Conservation (phyloP, 2,113 vertebrate species). For the Petroica traversi region DNA sequence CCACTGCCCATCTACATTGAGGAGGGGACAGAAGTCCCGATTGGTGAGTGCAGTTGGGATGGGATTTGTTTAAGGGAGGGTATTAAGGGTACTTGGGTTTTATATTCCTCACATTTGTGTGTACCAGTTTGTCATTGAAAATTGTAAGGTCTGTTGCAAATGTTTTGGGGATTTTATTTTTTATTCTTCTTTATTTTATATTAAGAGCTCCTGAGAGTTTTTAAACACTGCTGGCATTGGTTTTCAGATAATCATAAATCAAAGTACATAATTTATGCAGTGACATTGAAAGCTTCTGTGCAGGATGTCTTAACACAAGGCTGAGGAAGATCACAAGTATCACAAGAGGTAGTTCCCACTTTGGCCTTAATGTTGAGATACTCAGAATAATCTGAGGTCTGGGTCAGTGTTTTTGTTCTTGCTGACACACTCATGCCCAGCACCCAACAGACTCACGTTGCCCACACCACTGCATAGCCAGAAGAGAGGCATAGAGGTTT, state of each 20-base stretch:
- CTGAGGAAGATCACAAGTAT: not conserved
- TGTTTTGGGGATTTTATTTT: not conserved
- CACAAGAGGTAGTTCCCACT: not conserved
- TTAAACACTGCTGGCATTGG: not conserved
- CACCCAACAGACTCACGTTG: not conserved
- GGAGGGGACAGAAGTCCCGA: constrained; percentile 70
- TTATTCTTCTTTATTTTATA: not conserved
- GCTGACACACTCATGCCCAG: not conserved
- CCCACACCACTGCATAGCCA: not conserved
- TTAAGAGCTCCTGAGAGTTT: not conserved
- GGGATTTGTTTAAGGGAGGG: constrained; percentile 62
- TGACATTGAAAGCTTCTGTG: not conserved
- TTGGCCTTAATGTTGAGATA: not conserved
- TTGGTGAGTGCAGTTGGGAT: constrained; percentile 71
- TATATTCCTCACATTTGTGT: constrained; percentile 37
- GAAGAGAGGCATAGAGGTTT: not conserved
- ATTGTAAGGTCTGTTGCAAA: constrained; percentile 37
- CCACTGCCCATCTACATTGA: constrained; percentile 74
- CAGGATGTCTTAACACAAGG: not conserved
- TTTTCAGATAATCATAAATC: not conserved
- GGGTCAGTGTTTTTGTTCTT: not conserved
- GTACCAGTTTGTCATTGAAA: constrained; percentile 18
- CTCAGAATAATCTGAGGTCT: not conserved
- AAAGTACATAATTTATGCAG: not conserved
- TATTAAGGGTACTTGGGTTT: constrained; percentile 45